Conservation (phyloP, 2,888 invertebrate species). For the Capitulum mitella region DNA sequence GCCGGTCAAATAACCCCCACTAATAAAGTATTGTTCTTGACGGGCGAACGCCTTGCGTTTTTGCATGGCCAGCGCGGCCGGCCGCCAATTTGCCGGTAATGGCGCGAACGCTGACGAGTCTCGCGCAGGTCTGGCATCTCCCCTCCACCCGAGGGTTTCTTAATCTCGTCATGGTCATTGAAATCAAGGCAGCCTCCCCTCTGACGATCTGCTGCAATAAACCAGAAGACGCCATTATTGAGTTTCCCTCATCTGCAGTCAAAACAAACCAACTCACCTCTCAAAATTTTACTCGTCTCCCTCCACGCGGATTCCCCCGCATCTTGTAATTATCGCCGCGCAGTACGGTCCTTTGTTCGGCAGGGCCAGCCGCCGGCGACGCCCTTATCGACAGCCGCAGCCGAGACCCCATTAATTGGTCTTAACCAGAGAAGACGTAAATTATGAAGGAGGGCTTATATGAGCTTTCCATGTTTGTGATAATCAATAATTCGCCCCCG, state of each 20-base stretch:
- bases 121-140: not conserved
- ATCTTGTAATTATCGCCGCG: conserved; percentile 9
- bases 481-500: not conserved
- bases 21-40: not conserved
- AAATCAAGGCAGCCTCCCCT: not conserved
- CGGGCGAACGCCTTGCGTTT: not conserved
- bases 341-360: not conserved
- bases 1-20: not conserved
- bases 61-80: not conserved
- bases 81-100: not conserved
- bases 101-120: too few species aligned
- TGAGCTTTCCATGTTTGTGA: conserved; percentile 21
- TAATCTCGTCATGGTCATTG: conserved; percentile 4
- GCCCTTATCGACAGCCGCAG: conserved; percentile 10
- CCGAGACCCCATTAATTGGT: not conserved
- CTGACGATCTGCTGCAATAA: not conserved
- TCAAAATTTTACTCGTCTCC: not conserved
- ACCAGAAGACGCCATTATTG: not conserved
- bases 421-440: conserved; percentile 22
- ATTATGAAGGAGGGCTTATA: conserved; percentile 20
- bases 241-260: conserved; percentile 8
- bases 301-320: conserved; percentile 1
- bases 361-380: not conserved
- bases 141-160: not conserved
- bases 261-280: conserved; percentile 17